A percentile compares a stretch with the other conserved stretches of the same genome.
Conservation (phyloP, 2,888 invertebrate species). For the Hemithea aestivaria region DNA sequence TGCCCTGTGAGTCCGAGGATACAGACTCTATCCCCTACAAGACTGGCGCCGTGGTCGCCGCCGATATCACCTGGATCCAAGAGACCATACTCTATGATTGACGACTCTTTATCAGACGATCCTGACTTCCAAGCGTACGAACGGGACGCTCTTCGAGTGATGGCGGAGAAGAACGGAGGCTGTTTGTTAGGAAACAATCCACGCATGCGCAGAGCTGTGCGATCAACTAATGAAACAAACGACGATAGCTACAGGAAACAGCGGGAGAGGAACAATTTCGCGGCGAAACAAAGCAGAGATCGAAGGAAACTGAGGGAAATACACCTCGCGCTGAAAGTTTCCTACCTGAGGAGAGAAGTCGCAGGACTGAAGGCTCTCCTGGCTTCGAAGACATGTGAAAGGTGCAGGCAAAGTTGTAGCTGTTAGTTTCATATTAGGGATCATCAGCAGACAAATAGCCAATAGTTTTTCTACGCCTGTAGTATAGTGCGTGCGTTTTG, state of each 20-base stretch:
- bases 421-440: conserved; percentile 13
- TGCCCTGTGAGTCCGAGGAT: conserved; percentile 15
- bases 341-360: conserved; percentile 79
- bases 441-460: neutral
- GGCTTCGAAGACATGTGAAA: conserved; percentile 33
- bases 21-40: neutral
- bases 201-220: conserved; percentile 81
- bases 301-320: conserved; percentile 94
- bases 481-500: too few relatives aligned
- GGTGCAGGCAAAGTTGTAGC: conserved; percentile 36
- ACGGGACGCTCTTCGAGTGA: conserved; percentile 81
- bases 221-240: conserved; percentile 50
- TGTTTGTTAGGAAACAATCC: conserved; percentile 77
- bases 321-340: conserved; percentile 92
- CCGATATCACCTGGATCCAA: conserved; percentile 34
- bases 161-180: conserved; percentile 80
- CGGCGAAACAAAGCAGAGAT: conserved; percentile 96
- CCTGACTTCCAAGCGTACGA: conserved; percentile 83
- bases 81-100: conserved; percentile 26
- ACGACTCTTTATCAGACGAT: conserved; percentile 58
- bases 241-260: conserved; percentile 93
- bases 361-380: conserved; percentile 42
- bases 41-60: conserved; percentile 32
- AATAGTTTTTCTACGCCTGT: too few relatives aligned
- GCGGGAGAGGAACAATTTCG: conserved; percentile 94